phyloP scores from a whole-genome alignment of 2,113 vertebrate genomes.

The Sinocyclocheilus anophthalmus region DNA sequence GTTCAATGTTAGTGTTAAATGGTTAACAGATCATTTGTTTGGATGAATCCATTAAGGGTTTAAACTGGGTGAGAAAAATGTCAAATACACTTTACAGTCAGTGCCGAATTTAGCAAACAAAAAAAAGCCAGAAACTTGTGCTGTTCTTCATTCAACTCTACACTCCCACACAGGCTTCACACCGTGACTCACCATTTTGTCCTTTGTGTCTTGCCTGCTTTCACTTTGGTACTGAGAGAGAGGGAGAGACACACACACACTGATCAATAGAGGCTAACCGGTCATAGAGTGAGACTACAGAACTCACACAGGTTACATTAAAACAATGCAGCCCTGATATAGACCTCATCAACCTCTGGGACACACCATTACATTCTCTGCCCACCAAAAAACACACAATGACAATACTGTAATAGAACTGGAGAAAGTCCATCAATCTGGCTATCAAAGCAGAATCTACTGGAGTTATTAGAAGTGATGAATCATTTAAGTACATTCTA shows the following conservation, averaged over 20 bases:
- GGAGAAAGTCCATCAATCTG: neutral
- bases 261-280: constrained; percentile 40
- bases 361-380: neutral
- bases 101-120: neutral
- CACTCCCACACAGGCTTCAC: neutral
- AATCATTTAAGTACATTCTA: neutral
- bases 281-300: constrained; percentile 28
- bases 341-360: neutral
- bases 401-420: neutral
- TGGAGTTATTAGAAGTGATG: neutral
- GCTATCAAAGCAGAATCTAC: neutral
- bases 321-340: constrained; percentile 19
- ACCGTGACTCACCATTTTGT: constrained; percentile 80
- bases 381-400: neutral
- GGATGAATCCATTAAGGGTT: neutral
- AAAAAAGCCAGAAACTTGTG: neutral
- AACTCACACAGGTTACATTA: neutral
- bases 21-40: neutral
- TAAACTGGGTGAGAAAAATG: neutral
- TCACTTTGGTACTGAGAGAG: constrained; percentile 78
- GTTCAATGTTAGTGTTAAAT: neutral
- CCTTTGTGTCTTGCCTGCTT: constrained; percentile 81
- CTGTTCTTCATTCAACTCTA: neutral
- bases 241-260: too few relatives aligned
- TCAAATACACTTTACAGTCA: neutral